Evolutionary conservation across 2,888 invertebrate species (phyloP), one percentile per base, ranked within the genome.

Genomic region (Campoplex capitator): DNA sequence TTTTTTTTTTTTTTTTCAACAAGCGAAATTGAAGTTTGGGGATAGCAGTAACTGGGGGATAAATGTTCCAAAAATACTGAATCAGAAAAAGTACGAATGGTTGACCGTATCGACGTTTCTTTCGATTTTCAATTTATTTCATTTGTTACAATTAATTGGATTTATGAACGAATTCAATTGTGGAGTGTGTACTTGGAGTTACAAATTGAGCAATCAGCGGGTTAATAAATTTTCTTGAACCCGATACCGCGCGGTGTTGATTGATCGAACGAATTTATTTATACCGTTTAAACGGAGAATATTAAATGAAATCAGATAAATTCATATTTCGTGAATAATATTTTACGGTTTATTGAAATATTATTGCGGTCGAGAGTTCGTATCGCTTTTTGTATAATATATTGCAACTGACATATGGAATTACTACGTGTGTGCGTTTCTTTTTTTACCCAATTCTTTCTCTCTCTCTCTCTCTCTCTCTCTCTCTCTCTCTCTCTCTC

Each of bases 401-500:
- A 62, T 67, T 45, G 65, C 65, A 48, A 67, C 58, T 65, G 48
- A 77, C 77, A 67, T 48, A 38, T 45, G 77, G 48, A 77, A 77
- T 80, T 70, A 51, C 75, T 68, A 56, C 74, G 58, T 54, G 70
- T 70, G 35, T 81, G 32, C 16, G 45, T 45, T 45, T 78, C 51
- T 68, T 74, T 70, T 62, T 77, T 54, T 42, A 56, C 9, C 38
- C 32, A 51, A n/a, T 54, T 76, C 23, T 16, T 48, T 76, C 51
- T 68, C 48, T 23, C 42, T 68, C 71, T 62, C 48, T 71, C 70
- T 65, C n/a, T 71, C 58, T 56, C 70, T 58, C n/a, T n/a, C n/a
- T n/a, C n/a, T n/a, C n/a, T n/a, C n/a, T n/a, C n/a, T n/a, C 58
- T 56, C 70, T 78, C 76, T 75, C 76, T 32, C 35, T 73, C 62